A percentile compares a stretch with the other conserved stretches of the same genome.
phyloP scores from a whole-genome alignment of 1,140 invertebrate species.

The Anoplolepis gracilipes region DNA sequence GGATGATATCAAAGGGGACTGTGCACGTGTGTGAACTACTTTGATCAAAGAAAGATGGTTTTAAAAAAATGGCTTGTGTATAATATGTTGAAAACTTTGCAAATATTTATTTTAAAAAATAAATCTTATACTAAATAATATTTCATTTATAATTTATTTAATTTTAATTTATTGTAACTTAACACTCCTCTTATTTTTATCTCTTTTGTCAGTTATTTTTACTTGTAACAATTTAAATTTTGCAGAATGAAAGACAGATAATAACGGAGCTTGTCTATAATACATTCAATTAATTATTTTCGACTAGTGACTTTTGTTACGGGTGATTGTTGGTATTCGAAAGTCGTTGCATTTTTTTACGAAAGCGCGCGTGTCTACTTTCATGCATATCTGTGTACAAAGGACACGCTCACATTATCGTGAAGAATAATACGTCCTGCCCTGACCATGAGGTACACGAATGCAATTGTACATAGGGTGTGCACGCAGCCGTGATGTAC shows the following conservation, averaged over 20 bases:
- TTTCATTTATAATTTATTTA: neutral
- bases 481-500: constrained; percentile 73
- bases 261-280: neutral
- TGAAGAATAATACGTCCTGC: constrained; percentile 66
- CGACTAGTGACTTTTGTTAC: neutral
- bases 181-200: no score
- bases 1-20: neutral
- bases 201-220: no score
- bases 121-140: neutral
- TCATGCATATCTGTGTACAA: constrained; percentile 35
- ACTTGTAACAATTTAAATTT: no score
- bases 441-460: constrained; percentile 67
- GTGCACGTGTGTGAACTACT: neutral
- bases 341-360: constrained; percentile 15
- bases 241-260: no score
- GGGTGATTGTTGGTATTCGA: neutral
- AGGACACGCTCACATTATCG: constrained; percentile 53
- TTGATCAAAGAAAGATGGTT: neutral
- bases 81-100: neutral
- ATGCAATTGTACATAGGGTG: constrained; percentile 68
- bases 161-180: no score
- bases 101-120: neutral
- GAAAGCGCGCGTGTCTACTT: constrained; percentile 32
- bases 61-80: neutral
- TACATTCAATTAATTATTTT: constrained; percentile 20